Percentiles rank a stretch among this genome's conserved stretches.
Conservation (phyloP, 2,888 invertebrate genomes). For the Cheilosia pagana region DNA sequence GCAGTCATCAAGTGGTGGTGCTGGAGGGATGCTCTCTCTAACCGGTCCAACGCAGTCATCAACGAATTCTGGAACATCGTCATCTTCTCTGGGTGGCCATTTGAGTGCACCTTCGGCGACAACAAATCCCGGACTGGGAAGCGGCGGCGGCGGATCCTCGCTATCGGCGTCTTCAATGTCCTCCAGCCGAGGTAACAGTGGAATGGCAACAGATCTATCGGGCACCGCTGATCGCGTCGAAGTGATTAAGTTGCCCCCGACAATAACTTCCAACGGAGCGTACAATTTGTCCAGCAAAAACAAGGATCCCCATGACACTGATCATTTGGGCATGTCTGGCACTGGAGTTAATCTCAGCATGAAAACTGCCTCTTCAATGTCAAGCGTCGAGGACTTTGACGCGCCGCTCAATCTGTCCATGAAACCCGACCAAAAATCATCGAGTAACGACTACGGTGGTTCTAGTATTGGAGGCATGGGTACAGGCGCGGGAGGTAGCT, state of each 20-base stretch:
- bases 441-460: constrained; percentile 77
- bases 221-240: constrained; percentile 88
- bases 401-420: constrained; percentile 93
- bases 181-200: constrained; percentile 75
- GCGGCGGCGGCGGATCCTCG: constrained; percentile 44
- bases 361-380: constrained; percentile 81
- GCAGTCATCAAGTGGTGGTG: constrained; percentile 68
- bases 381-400: constrained; percentile 86
- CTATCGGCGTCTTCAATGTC: constrained; percentile 65
- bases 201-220: constrained; percentile 77
- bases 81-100: constrained; percentile 70
- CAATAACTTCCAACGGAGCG: constrained; percentile 85
- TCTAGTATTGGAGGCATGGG: constrained; percentile 37
- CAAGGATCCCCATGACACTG: constrained; percentile 81
- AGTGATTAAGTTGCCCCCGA: constrained; percentile 91
- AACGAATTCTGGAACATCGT: constrained; percentile 72
- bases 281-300: constrained; percentile 83
- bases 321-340: constrained; percentile 77
- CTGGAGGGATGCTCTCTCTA: constrained; percentile 66
- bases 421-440: constrained; percentile 86
- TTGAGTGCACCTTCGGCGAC: constrained; percentile 74
- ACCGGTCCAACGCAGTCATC: constrained; percentile 76
- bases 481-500: constrained; percentile 45
- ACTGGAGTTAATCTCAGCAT: constrained; percentile 82
- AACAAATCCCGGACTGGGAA: constrained; percentile 65